Evolutionary conservation across 2,888 invertebrate genomes (phyloP).

Genomic region (Ennomos quercinarius): DNA sequence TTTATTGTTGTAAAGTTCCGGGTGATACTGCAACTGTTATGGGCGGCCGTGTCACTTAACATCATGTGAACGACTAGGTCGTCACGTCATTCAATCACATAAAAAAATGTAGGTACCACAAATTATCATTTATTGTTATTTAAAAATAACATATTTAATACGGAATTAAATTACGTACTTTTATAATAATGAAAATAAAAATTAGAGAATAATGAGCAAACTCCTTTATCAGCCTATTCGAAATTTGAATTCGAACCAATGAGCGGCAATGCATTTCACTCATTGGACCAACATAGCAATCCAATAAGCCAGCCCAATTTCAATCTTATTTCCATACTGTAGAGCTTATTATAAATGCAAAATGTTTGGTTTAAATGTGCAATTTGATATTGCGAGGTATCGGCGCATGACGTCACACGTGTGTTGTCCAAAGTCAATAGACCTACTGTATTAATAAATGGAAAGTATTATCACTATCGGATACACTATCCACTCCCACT

Average conservation of each 20-base stretch:
- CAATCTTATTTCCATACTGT: conserved; percentile 14
- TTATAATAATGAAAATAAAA: neutral
- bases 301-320: conserved; percentile 8
- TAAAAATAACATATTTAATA: too few relatives aligned
- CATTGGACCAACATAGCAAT: conserved; percentile 25
- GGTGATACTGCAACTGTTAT: too few relatives aligned
- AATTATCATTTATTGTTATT: too few relatives aligned
- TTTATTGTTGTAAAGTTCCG: too few relatives aligned
- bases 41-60: too few relatives aligned
- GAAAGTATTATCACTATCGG: too few relatives aligned
- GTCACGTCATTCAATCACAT: too few relatives aligned
- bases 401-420: conserved; percentile 59
- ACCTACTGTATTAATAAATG: conserved; percentile 4
- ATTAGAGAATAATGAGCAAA: conserved; percentile 28
- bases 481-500: too few relatives aligned
- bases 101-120: too few relatives aligned
- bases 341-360: conserved; percentile 20
- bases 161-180: too few relatives aligned
- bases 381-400: conserved; percentile 59
- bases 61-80: too few relatives aligned
- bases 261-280: conserved; percentile 53
- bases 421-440: conserved; percentile 47
- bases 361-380: conserved; percentile 42
- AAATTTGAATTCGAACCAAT: conserved; percentile 59
- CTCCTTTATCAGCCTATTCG: conserved; percentile 47